Percentiles rank a stretch among this genome's conserved stretches.
phyloP scores from a whole-genome alignment of 2,113 vertebrate species.

The Atlantisia rogersi region DNA sequence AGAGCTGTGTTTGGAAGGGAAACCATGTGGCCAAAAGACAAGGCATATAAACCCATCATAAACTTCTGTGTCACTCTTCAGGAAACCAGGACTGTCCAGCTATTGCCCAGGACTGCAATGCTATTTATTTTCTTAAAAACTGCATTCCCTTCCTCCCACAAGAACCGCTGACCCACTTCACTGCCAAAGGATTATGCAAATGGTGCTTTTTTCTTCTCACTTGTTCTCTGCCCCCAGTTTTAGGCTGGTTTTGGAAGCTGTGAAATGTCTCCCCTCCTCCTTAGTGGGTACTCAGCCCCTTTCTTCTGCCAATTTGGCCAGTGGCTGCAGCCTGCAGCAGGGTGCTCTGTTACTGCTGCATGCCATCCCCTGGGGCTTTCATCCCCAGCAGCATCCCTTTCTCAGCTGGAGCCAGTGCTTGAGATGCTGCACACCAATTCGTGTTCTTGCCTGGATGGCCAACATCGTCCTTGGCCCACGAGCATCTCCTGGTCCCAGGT shows the following conservation, averaged over 20 bases:
- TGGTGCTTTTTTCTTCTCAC: neutral
- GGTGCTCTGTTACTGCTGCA: fast-evolving
- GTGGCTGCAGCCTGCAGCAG: neutral
- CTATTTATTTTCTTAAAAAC: slow-evolving; percentile 30
- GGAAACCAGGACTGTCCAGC: neutral
- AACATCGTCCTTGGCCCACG: fast-evolving
- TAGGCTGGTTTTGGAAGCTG: neutral
- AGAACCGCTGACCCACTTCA: neutral
- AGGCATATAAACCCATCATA: neutral
- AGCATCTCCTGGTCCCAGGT: neutral
- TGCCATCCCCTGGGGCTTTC: neutral
- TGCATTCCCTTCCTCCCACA: neutral
- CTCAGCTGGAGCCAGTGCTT: fast-evolving
- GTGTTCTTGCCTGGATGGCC: neutral
- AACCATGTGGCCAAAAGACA: neutral
- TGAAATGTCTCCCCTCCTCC: neutral
- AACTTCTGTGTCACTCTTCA: neutral
- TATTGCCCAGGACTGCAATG: neutral
- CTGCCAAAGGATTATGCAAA: slow-evolving; percentile 33
- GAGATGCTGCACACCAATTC: neutral
- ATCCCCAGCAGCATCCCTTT: neutral
- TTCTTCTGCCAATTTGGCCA: neutral
- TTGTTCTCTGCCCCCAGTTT: neutral
- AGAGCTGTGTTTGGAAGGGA: neutral
- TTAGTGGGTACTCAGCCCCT: neutral